Conservation (phyloP, 2,113 vertebrate genomes). For the Mesoclemmys tuberculata region DNA sequence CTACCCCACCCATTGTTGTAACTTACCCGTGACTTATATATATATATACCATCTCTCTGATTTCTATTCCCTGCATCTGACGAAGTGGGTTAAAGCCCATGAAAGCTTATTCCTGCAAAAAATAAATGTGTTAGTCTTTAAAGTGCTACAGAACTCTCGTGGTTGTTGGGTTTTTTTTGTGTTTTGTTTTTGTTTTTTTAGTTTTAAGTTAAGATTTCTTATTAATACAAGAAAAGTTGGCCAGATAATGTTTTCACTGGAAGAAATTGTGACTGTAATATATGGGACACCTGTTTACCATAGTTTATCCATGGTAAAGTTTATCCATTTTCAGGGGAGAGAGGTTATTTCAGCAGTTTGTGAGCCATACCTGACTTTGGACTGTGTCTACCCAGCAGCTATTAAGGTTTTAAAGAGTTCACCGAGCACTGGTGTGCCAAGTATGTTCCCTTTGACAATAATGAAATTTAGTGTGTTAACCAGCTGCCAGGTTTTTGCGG, state of each 20-base stretch:
- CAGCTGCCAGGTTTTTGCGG: constrained; percentile 46
- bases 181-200: too few species aligned
- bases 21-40: too few species aligned
- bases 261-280: neutral
- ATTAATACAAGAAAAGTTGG: neutral
- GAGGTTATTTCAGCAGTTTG: neutral
- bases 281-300: neutral
- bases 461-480: constrained; percentile 6
- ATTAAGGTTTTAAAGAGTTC: neutral
- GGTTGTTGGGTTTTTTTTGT: too few species aligned
- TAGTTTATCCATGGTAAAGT: neutral
- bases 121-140: too few species aligned
- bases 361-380: rapidly evolving
- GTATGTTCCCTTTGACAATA: neutral
- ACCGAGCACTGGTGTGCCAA: neutral
- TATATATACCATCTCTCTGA: too few species aligned
- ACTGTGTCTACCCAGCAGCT: neutral
- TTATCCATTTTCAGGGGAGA: constrained; percentile 10
- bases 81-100: too few species aligned
- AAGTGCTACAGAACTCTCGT: too few species aligned
- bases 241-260: constrained; percentile 11
- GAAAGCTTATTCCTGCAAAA: too few species aligned
- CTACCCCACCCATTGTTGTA: too few species aligned
- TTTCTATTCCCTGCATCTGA: too few species aligned
- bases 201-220: neutral